A percentile compares a stretch with the other conserved stretches of the same genome.
These are phyloP conservation scores for Metallyticus violacea DNA, from an alignment of 2,888 invertebrate species.

Conservation along the genomic window DNA sequence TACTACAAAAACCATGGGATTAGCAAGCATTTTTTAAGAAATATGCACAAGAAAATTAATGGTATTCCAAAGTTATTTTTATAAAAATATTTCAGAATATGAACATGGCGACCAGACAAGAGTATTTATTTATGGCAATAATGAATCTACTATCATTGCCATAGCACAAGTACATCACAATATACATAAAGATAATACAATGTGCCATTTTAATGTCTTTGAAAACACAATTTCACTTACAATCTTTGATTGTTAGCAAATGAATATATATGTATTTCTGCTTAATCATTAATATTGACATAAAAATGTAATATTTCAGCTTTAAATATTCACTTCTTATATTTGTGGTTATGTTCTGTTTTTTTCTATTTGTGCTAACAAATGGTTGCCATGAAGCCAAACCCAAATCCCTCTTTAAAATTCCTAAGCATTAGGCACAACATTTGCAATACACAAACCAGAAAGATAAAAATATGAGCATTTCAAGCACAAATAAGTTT, in stretches of 20 bases:
- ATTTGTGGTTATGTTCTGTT: background rate
- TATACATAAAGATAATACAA: background rate
- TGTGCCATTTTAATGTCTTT: background rate
- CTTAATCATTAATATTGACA: background rate
- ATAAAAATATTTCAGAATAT: background rate
- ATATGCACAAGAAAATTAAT: background rate
- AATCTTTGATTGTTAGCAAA: background rate
- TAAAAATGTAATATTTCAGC: background rate
- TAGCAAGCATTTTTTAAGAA: background rate
- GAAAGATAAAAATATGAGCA: background rate
- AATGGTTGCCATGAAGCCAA: background rate
- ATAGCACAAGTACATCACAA: background rate
- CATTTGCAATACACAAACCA: background rate
- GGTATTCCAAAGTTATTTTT: background rate
- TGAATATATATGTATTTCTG: background rate
- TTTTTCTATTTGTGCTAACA: background rate
- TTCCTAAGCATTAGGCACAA: background rate
- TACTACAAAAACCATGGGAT: background rate
- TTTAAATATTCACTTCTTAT: background rate
- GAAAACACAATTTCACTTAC: background rate
- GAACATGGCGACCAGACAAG: background rate
- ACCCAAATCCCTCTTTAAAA: background rate
- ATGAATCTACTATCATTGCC: background rate
- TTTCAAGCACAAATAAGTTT: background rate
- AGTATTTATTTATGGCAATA: background rate